Percentiles rank a stretch among this genome's conserved stretches.
phyloP scores from a whole-genome alignment of 1,140 invertebrate genomes.

The Telenomus remus region DNA sequence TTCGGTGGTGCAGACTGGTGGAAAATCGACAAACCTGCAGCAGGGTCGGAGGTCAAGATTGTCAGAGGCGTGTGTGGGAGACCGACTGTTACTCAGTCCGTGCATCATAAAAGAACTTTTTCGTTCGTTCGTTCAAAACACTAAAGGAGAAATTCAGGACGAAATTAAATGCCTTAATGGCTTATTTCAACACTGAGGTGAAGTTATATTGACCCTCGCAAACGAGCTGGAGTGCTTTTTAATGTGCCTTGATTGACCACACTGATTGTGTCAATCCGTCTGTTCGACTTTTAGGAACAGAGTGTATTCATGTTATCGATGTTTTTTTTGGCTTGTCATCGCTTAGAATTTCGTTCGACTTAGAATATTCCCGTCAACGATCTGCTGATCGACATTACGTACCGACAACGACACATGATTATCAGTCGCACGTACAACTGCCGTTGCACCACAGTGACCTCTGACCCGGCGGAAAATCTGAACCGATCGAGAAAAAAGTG shows the following conservation, averaged over 20 bases:
- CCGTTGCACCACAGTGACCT: too few relatives aligned
- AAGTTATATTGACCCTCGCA: background rate
- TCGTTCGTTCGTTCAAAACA: too few relatives aligned
- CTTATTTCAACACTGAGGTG: background rate
- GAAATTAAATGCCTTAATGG: background rate
- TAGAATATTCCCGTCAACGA: background rate
- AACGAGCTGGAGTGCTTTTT: background rate
- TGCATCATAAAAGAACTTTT: too few relatives aligned
- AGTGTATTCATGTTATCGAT: background rate
- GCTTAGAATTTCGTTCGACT: slow-evolving; percentile 1
- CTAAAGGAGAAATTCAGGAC: too few relatives aligned
- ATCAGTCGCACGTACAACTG: too few relatives aligned
- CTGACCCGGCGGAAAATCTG: too few relatives aligned
- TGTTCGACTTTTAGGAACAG: background rate
- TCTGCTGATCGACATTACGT: too few relatives aligned
- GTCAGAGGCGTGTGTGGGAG: too few relatives aligned
- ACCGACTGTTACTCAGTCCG: too few relatives aligned
- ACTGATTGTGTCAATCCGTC: slow-evolving; percentile 13
- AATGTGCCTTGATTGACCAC: background rate
- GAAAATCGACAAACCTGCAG: background rate
- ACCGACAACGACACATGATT: too few relatives aligned
- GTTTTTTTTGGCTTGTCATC: slow-evolving; percentile 29
- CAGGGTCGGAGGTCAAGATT: background rate
- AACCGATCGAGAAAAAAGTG: too few relatives aligned
- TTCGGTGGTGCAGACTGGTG: too few relatives aligned